Base-by-base conservation (phyloP, 2,113 vertebrate genomes). In the Pycnonotus jocosus region DNA sequence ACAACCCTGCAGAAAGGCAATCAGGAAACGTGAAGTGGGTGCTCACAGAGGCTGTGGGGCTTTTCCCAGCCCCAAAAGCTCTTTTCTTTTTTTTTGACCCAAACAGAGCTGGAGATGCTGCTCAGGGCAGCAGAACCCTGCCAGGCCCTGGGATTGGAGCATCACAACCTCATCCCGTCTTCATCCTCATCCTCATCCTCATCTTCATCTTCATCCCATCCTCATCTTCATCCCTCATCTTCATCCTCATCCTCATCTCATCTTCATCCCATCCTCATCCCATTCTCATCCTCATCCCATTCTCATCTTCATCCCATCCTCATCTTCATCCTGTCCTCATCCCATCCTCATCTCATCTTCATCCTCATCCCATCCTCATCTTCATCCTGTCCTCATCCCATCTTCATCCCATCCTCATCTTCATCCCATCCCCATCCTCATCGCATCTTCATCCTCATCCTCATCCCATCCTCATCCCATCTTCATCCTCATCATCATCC, bases 1-100 rank as follows among this genome's bases (percentile, higher is more conserved):
- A 92, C 66, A 95, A 92, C 80, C 94, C 93, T 86, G 76, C 77
- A 84, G 64, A 61, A 81, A 90, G 77, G 88, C 95, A 90, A 92
- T 96, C 88, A 89, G 92, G 94, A 94, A 96, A 97, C 4, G 54
- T 2, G 61, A 50, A 82, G 62, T 4, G 56, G 33, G 8, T 58
- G 81, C 79, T 10, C 60, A 28, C 58, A 54, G 81, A 81, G 61
- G 40, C 13, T 21, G 9, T 19, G 66, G 44, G 50, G 24, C 23
- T 74, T 76, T 80, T 13, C 47, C 72, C 23, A 1, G 11, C 16
- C 27, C 23, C 23, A 17, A 89, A 81, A 68, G 45, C 31, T 51
- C 37, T 2, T 37, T 82, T 81, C 88, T 87, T 82, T 81, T 91
- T 87, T 30, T 88, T 21, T n/a, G 40, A 8, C 60, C 35, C 51